Evolutionary conservation across 2,888 invertebrate genomes (phyloP).

Genomic region (Mellilla xanthometata): DNA sequence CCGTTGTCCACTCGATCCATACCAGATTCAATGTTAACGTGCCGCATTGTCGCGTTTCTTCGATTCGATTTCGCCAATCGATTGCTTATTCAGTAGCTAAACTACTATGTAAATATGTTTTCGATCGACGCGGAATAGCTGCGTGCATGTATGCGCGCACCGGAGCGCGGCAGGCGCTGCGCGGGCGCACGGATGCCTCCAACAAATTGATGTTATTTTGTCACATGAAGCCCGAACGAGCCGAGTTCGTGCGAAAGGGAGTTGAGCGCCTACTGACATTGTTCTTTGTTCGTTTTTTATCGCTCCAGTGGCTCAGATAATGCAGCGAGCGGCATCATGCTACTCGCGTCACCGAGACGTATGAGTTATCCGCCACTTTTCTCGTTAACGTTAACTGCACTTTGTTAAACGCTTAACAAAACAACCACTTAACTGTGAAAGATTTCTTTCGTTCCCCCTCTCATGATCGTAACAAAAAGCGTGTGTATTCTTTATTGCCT

Average conservation of each 20-base stretch:
- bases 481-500: slow-evolving; percentile 31
- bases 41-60: slow-evolving; percentile 47
- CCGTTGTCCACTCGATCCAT: slow-evolving; percentile 5
- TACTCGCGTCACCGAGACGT: slow-evolving; percentile 47
- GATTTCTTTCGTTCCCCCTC: slow-evolving; percentile 50
- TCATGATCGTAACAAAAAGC: slow-evolving; percentile 31
- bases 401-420: slow-evolving; percentile 56
- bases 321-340: slow-evolving; percentile 54
- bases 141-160: slow-evolving; percentile 55
- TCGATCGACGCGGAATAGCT: slow-evolving; percentile 52
- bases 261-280: slow-evolving; percentile 71
- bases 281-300: slow-evolving; percentile 80
- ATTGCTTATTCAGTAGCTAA: slow-evolving; percentile 57
- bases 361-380: slow-evolving; percentile 75
- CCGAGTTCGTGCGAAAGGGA: slow-evolving; percentile 74
- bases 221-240: slow-evolving; percentile 62
- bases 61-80: slow-evolving; percentile 60
- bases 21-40: slow-evolving; percentile 21
- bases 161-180: slow-evolving; percentile 51
- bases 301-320: slow-evolving; percentile 77
- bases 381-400: slow-evolving; percentile 66
- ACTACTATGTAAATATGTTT: slow-evolving; percentile 64
- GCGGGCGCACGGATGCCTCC: slow-evolving; percentile 46
- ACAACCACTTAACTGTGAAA: slow-evolving; percentile 54
- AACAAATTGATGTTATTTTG: slow-evolving; percentile 70